Base-by-base conservation (phyloP, 2,797 vertebrate genomes). In the Microtus californicus region DNA sequence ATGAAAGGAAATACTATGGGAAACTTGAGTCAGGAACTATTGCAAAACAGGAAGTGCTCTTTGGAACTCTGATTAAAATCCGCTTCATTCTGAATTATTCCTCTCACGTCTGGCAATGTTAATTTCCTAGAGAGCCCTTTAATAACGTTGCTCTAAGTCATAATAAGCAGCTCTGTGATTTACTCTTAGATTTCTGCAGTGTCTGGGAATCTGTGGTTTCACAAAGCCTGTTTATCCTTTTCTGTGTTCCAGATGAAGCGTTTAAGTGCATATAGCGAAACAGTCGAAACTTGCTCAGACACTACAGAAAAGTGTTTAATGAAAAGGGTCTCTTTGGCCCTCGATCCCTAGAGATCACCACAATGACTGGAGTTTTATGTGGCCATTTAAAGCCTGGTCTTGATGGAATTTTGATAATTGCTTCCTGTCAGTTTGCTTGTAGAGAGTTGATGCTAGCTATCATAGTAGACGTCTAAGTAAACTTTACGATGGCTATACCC, bases 21-120 rank as follows among this genome's bases (percentile, higher is more conserved):
- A 90, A 95, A 77, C 61, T 94, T 82, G 89, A 96, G 92, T 93
- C 89, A 77, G 92, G 91, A 95, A 92, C 71, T 76, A 59, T 90
- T 97, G 54, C 93, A 97, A 97, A 97, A 96, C 97, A 97, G 96
- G 94, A 98, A 97, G 40, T 17, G 1, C 37, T 91, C 81, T 85
- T 95, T 94, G 81, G 61, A 94, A 76, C 73, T 78, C 51, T 94
- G 90, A 92, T 95, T 95, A 85, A 95, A 92, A 94, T 79, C 59
- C 69, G 76, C 74, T 93, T 87, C 15, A 80, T 91, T 96, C 80
- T 63, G 92, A 95, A 86, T 96, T 81, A 90, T 90, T 93, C 78
- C 78, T 56, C 19, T 95, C 83, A 81, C 65, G n/a, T 91, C 80
- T 78, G 90, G 48, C 89, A 92, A 95, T 96, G 79, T 89, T 74